Conservation (phyloP, 2,797 vertebrate genomes). For the Adrianichthys oophorus region DNA sequence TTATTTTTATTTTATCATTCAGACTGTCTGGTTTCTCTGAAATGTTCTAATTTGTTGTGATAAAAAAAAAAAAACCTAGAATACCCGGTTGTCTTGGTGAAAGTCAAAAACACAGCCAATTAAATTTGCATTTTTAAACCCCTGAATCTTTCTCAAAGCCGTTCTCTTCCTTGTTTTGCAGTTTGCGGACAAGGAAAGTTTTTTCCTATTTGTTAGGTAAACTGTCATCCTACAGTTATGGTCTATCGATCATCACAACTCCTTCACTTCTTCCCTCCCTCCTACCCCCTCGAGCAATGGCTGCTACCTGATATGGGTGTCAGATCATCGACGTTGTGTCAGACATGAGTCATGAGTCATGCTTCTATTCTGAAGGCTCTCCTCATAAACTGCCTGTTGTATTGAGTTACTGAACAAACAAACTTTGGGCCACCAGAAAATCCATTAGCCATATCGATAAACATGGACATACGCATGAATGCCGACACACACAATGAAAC, state of each 20-base stretch:
- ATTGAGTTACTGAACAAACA: conserved; percentile 76
- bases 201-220: conserved; percentile 14
- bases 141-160: neutral
- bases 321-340: conserved; percentile 70
- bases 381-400: conserved; percentile 68
- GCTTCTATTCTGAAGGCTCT: conserved; percentile 74
- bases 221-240: conserved; percentile 27
- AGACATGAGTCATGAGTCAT: conserved; percentile 73
- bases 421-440: conserved; percentile 71
- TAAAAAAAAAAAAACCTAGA: too few species aligned
- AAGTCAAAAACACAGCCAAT: neutral
- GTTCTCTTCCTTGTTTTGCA: neutral
- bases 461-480: conserved; percentile 52
- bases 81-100: too few species aligned
- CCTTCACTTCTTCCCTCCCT: conserved; percentile 3
- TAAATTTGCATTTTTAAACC: neutral
- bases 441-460: conserved; percentile 76
- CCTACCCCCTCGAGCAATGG: conserved; percentile 13
- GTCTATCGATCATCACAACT: conserved; percentile 44
- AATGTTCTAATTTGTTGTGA: too few species aligned
- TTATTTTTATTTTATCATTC: too few species aligned
- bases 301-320: conserved; percentile 64
- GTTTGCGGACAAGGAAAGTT: neutral
- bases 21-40: too few species aligned
- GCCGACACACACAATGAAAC: conserved; percentile 23